These are phyloP conservation scores for Nymphalis io DNA, from an alignment of 1,140 invertebrate genomes.

Conservation along the genomic window DNA sequence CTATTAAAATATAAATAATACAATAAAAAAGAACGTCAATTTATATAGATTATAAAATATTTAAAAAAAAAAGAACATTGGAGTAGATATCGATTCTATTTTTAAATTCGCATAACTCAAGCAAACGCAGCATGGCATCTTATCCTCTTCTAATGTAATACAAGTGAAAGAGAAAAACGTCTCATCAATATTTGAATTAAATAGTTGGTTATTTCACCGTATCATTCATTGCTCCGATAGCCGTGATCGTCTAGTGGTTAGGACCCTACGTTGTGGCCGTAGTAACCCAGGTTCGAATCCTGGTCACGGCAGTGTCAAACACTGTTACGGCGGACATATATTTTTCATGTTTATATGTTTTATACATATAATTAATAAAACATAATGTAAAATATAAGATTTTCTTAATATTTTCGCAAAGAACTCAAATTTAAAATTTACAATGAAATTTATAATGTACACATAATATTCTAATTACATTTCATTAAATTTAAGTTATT, in stretches of 20 bases:
- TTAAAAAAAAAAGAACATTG: no score
- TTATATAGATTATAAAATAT: no score
- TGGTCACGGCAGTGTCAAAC: constrained; percentile 48
- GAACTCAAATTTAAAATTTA: no score
- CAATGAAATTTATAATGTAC: no score
- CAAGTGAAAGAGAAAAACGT: neutral
- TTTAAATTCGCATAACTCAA: no score
- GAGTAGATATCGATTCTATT: no score
- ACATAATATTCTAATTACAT: no score
- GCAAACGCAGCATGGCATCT: neutral
- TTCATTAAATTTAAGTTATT: no score
- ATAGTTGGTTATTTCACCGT: neutral
- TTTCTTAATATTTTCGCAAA: no score
- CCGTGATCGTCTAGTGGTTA: constrained; percentile 50
- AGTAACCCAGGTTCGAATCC: constrained; percentile 51
- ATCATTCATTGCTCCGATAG: constrained; percentile 30
- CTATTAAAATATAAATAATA: no score
- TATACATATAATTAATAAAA: neutral
- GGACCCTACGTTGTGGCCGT: constrained; percentile 50
- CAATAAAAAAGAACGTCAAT: no score
- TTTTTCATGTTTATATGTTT: neutral
- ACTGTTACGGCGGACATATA: constrained; percentile 1
- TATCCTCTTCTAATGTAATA: neutral
- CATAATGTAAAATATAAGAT: no score
- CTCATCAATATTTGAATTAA: neutral